Evolutionary conservation across 2,797 vertebrate genomes (phyloP), one percentile per base, ranked within the genome.

Genomic region (Aldrovandia affinis): DNA sequence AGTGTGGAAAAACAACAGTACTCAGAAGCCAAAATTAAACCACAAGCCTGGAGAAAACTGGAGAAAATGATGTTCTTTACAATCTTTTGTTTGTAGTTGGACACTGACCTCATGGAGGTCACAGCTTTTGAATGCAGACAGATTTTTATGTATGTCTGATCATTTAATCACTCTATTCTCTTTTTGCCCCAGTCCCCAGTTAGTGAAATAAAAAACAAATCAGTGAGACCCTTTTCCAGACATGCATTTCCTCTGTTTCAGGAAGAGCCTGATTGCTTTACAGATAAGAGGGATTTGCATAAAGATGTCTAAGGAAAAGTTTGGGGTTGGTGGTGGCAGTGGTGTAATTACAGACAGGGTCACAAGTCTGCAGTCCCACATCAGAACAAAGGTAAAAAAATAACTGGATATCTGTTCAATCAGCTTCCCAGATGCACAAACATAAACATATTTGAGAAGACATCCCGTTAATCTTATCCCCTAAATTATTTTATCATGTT

Each of bases 231-330:
- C 73, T 78, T 54, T 36, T 79, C 78, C 87, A 89, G 88, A 92
- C 65, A 3, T 89, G 86, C 83, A 86, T 91, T 94, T 94, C 92
- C 91, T 92, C 87, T 87, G 90, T 88, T 87, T 85, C 86, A 91
- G 93, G 91, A 93, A 88, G 86, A 86, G 39, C 65, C 73, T 80
- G 92, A 92, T 85, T 50, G 82, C 86, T 85, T 85, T 36, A 30
- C 57, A 90, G 91, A 93, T 93, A 93, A 92, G 87, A 77, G n/a
- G 3, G 68, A 90, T 94, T 90, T 93, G 91, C 90, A 92, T 92
- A 90, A 90, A 93, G 87, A 92, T 89, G 90, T 88, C 54, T 84
- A 83, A 85, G 78, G 78, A 80, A 85, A 73, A 82, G 1, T 87
- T 25, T 42, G 36, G 70, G 28, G 36, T 25, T n/a, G 28, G 70